Percentiles rank a stretch among this genome's conserved stretches.
Conservation (phyloP, 2,888 invertebrate genomes). For the Xanthia icteritia region DNA sequence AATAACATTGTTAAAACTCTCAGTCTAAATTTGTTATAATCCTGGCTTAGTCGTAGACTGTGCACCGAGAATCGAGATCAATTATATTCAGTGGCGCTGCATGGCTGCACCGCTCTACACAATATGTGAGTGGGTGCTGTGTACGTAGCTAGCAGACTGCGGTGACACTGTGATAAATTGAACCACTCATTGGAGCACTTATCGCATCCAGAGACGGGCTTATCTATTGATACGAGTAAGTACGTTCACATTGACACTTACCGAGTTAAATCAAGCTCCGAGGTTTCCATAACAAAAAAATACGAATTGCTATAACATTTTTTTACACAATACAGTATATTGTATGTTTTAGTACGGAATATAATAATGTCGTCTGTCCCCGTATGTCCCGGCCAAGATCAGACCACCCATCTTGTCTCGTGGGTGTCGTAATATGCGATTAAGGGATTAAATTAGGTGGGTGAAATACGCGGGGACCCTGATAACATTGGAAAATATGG, state of each 20-base stretch:
- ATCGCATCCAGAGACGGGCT: conserved; percentile 55
- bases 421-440: conserved; percentile 47
- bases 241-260: conserved; percentile 59
- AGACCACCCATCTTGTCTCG: conserved; percentile 30
- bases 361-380: conserved; percentile 25
- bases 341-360: conserved; percentile 7
- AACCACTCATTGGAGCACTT: conserved; percentile 67
- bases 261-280: conserved; percentile 26
- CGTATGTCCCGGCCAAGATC: conserved; percentile 26
- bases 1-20: background rate
- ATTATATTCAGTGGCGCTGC: conserved; percentile 42
- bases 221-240: conserved; percentile 52
- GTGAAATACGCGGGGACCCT: conserved; percentile 36
- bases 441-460: conserved; percentile 52
- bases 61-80: conserved; percentile 22
- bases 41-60: conserved; percentile 10
- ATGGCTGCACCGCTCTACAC: conserved; percentile 49
- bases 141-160: conserved; percentile 48
- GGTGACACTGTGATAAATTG: conserved; percentile 69
- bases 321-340: background rate
- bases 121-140: conserved; percentile 45
- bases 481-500: conserved; percentile 25
- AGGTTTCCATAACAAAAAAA: conserved; percentile 19
- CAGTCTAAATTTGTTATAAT: background rate
- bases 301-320: background rate